Percentiles rank a stretch among this genome's conserved stretches.
These are phyloP conservation scores for Smutsia gigantea DNA, from an alignment of 2,797 vertebrate genomes.

Conservation along the genomic window DNA sequence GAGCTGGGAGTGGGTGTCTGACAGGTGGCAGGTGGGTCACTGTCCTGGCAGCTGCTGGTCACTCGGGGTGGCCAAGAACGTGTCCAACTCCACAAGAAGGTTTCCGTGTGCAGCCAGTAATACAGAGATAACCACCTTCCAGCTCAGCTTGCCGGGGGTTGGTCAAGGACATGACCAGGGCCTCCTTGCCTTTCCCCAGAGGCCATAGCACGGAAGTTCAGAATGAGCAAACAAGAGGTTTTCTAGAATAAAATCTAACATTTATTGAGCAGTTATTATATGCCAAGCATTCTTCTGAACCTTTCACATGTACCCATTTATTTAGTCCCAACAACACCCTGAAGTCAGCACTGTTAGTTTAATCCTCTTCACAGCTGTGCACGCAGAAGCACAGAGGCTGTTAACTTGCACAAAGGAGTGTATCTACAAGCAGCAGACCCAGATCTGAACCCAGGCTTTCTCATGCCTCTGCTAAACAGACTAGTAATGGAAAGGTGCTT, in stretches of 20 bases:
- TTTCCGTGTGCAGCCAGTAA: too few species aligned
- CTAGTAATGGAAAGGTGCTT: too few species aligned
- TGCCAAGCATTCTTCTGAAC: not conserved
- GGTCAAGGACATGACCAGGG: not conserved
- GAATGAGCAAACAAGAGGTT: not conserved
- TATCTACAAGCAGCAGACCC: not conserved
- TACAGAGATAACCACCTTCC: not conserved
- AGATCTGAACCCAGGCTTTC: too few species aligned
- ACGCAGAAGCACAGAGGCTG: not conserved
- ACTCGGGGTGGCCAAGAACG: not conserved
- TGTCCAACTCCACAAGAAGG: not conserved
- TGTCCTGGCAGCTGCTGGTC: accelerated
- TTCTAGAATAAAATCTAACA: not conserved
- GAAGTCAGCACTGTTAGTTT: not conserved
- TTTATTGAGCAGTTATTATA: not conserved
- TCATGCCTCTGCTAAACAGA: not conserved
- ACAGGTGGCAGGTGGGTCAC: not conserved
- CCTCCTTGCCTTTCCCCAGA: too few species aligned
- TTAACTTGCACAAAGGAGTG: not conserved
- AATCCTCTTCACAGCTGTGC: too few species aligned
- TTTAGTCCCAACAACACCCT: not conserved
- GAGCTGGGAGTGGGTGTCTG: not conserved
- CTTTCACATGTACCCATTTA: too few species aligned
- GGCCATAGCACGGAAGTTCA: accelerated
- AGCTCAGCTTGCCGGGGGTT: too few species aligned